These are phyloP conservation scores for Alligator mississippiensis DNA, from an alignment of 2,113 vertebrate genomes.

Conservation along the genomic window DNA sequence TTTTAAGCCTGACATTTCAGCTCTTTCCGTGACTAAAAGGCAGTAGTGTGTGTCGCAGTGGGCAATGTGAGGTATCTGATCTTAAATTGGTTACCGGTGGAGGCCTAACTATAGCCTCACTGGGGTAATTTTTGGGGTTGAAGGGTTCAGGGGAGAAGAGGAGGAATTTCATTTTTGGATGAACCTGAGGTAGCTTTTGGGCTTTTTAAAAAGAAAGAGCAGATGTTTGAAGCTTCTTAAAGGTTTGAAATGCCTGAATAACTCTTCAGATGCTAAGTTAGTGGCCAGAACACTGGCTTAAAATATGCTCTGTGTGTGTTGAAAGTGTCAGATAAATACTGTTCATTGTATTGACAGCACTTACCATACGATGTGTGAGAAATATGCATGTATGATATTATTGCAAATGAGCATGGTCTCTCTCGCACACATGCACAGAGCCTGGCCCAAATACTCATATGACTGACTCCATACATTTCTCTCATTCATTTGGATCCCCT, in stretches of 20 bases:
- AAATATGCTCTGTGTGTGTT: background rate
- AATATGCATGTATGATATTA: background rate
- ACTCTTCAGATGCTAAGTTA: background rate
- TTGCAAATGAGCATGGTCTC: background rate
- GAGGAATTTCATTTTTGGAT: background rate
- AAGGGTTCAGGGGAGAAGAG: background rate
- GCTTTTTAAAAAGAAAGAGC: background rate
- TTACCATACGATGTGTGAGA: background rate
- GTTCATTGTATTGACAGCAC: background rate
- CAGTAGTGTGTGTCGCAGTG: background rate
- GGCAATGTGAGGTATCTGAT: background rate
- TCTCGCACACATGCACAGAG: background rate
- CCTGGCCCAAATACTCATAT: background rate
- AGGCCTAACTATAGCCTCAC: background rate
- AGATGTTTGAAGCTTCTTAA: slow-evolving; percentile 3
- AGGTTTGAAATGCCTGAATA: background rate
- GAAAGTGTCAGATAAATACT: background rate
- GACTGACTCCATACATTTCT: background rate
- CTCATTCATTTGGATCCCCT: background rate
- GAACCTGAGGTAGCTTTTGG: background rate
- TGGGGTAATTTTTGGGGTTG: background rate
- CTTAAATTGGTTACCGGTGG: background rate
- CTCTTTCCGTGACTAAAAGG: background rate
- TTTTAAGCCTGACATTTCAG: background rate
- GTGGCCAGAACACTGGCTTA: background rate